A percentile compares a stretch with the other conserved stretches of the same genome.
phyloP scores from a whole-genome alignment of 2,797 vertebrate species.

The Siniperca undulata region DNA sequence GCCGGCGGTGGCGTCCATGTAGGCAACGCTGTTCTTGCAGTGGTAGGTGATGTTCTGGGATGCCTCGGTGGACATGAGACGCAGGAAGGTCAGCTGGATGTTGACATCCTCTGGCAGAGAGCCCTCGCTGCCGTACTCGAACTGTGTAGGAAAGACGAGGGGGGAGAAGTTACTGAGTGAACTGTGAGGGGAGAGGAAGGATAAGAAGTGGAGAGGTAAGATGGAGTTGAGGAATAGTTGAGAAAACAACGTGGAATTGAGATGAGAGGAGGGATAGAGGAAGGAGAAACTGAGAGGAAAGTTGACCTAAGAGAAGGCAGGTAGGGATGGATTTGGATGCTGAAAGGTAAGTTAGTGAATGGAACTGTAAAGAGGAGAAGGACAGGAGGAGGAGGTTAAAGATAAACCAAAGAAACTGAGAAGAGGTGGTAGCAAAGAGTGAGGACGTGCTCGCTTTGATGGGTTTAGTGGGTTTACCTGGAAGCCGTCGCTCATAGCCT shows the following conservation, averaged over 20 bases:
- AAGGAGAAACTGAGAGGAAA: not conserved
- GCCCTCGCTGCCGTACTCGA: conserved; percentile 93
- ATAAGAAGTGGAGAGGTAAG: not conserved
- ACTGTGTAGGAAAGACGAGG: conserved; percentile 79
- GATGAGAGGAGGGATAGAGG: not conserved
- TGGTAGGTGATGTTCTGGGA: conserved; percentile 95
- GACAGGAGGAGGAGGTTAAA: not conserved
- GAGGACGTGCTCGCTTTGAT: not conserved
- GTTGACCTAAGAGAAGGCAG: not conserved
- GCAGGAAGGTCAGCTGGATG: conserved; percentile 99
- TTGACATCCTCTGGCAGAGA: conserved; percentile 93
- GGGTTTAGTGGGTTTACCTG: conserved; percentile 85
- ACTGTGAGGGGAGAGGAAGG: not conserved
- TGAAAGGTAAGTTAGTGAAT: not conserved
- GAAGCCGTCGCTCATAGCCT: conserved; percentile 95
- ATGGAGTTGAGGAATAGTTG: not conserved
- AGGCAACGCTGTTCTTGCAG: conserved; percentile 95
- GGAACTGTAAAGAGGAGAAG: not conserved
- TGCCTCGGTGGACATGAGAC: conserved; percentile 98
- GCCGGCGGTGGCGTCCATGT: conserved; percentile 91
- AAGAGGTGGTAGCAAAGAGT: not conserved
- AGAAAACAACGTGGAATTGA: not conserved
- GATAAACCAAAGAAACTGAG: not conserved
- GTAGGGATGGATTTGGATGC: not conserved
- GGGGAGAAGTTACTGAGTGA: conserved; percentile 29